A percentile compares a stretch with the other conserved stretches of the same genome.
Conservation (phyloP, 2,888 invertebrate species). For the Drosophila colorata region DNA sequence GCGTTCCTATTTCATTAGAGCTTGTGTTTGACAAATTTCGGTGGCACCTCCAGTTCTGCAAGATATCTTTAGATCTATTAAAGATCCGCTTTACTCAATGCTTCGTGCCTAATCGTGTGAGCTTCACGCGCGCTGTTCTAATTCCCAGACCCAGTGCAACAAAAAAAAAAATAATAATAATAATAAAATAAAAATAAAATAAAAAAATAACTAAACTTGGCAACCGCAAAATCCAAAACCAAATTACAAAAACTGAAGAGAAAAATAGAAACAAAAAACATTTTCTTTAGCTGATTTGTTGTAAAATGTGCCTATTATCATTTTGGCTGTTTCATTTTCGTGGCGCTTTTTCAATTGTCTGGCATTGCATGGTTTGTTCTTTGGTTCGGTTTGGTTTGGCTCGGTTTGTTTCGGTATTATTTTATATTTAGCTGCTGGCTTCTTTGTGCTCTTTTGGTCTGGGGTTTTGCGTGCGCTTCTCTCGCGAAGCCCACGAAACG, state of each 20-base stretch:
- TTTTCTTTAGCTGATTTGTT: constrained; percentile 62
- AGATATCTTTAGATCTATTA: constrained; percentile 7
- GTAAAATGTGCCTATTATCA: constrained; percentile 59
- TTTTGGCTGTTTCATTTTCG: constrained; percentile 51
- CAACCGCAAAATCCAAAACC: constrained; percentile 37
- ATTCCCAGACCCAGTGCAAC: constrained; percentile 41
- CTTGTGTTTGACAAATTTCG: not conserved
- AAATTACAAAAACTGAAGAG: constrained; percentile 17
- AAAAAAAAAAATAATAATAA: not conserved
- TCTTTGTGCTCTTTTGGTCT: constrained; percentile 42
- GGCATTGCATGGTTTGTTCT: constrained; percentile 37
- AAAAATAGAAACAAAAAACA: constrained; percentile 16
- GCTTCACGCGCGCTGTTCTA: constrained; percentile 50
- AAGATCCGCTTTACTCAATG: constrained; percentile 25
- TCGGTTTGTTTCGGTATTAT: constrained; percentile 61
- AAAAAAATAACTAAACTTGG: constrained; percentile 26
- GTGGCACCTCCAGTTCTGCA: not conserved
- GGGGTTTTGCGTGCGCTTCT: constrained; percentile 39
- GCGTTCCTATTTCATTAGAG: not conserved
- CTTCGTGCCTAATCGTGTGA: constrained; percentile 53
- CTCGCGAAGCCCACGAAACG: constrained; percentile 48
- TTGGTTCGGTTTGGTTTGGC: constrained; percentile 11
- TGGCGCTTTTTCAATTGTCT: constrained; percentile 59
- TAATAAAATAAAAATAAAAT: not conserved
- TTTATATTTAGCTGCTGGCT: constrained; percentile 73